phyloP scores from a whole-genome alignment of 2,113 vertebrate species.

The Tursiops truncatus region DNA sequence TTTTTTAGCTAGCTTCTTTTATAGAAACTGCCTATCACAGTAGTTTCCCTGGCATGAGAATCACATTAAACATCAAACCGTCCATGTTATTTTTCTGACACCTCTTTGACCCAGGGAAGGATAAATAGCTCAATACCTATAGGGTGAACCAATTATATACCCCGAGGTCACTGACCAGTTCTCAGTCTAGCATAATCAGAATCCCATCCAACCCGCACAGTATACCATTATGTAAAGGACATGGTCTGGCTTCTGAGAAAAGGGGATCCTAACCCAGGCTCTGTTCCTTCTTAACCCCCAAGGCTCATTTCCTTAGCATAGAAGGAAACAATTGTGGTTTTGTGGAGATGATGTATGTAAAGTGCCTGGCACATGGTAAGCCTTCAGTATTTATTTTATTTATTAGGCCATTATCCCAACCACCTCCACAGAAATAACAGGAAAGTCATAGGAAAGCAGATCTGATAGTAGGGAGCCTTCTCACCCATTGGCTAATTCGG shows the following conservation, averaged over 20 bases:
- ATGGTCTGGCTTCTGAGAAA: not conserved
- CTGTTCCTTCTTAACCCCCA: not conserved
- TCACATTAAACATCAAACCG: not conserved
- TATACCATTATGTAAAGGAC: not conserved
- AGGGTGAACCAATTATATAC: not conserved
- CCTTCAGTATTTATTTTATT: not conserved
- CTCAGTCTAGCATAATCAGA: not conserved
- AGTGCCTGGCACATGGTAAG: not conserved
- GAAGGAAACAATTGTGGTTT: too few relatives aligned
- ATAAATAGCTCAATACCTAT: not conserved
- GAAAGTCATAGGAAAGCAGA: not conserved
- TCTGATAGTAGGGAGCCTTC: not conserved
- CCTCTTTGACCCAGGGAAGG: not conserved
- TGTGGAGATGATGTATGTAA: not conserved
- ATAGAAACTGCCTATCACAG: not conserved
- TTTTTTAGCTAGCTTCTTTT: not conserved
- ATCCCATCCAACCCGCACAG: not conserved
- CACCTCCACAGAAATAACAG: not conserved
- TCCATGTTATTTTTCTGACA: not conserved
- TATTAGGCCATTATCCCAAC: not conserved
- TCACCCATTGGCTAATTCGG: not conserved
- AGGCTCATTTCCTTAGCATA: not conserved
- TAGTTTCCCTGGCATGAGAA: not conserved
- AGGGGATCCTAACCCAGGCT: fast-evolving
- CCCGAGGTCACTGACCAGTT: not conserved